A percentile compares a stretch with the other conserved stretches of the same genome.
Evolutionary conservation across 2,888 invertebrate species (phyloP).

Genomic region (Laspeyria flexula): DNA sequence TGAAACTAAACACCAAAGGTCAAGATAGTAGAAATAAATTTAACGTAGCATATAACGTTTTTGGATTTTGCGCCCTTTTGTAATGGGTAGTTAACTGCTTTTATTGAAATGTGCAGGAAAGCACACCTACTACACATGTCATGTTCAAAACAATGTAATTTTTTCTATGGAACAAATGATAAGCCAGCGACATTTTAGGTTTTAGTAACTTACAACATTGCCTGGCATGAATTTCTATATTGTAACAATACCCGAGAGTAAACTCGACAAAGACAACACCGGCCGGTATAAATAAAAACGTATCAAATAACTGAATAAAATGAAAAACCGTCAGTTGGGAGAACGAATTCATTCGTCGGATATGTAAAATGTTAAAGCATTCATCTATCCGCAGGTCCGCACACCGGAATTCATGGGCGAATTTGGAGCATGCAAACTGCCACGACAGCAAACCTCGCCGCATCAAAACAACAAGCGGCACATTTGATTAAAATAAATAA

Average conservation of each 20-base stretch:
- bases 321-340: slow-evolving; percentile 69
- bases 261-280: slow-evolving; percentile 56
- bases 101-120: background rate
- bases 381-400: slow-evolving; percentile 76
- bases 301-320: slow-evolving; percentile 76
- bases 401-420: slow-evolving; percentile 79
- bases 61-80: background rate
- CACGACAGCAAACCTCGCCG: slow-evolving; percentile 70
- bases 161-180: slow-evolving; percentile 28
- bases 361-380: slow-evolving; percentile 84
- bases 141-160: slow-evolving; percentile 4
- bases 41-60: background rate
- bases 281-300: slow-evolving; percentile 67
- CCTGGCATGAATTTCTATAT: slow-evolving; percentile 38
- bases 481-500: slow-evolving; percentile 84
- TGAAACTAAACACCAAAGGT: slow-evolving; percentile 11
- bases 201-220: slow-evolving; percentile 29
- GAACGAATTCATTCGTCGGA: slow-evolving; percentile 79
- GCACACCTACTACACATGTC: slow-evolving; percentile 9
- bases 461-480: slow-evolving; percentile 76
- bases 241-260: slow-evolving; percentile 52
- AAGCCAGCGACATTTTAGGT: slow-evolving; percentile 28
- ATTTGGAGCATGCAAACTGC: slow-evolving; percentile 73
- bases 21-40: slow-evolving; percentile 17
- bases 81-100: background rate